Percentiles rank a stretch among this genome's conserved stretches.
These are phyloP conservation scores for Catocala nupta DNA, from an alignment of 2,888 invertebrate genomes.

Conservation along the genomic window DNA sequence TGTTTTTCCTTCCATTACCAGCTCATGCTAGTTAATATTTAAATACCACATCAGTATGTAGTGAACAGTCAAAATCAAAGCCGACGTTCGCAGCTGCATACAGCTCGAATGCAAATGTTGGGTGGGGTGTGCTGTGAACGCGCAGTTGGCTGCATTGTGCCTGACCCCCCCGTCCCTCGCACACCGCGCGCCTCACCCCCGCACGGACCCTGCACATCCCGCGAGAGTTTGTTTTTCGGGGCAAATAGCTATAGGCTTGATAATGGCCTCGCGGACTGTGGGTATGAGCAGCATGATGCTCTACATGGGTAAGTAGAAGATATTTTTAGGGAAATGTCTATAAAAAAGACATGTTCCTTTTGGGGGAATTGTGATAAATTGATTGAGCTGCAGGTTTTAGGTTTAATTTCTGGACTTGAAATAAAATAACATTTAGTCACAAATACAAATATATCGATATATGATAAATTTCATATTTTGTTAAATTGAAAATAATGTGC, in stretches of 20 bases:
- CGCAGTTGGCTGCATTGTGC: slow-evolving; percentile 85
- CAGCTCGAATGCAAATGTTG: slow-evolving; percentile 79
- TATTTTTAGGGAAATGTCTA: not conserved
- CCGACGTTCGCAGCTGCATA: slow-evolving; percentile 72
- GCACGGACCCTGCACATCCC: slow-evolving; percentile 73
- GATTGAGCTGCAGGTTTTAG: too few relatives aligned
- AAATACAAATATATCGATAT: too few relatives aligned
- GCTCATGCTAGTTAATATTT: slow-evolving; percentile 44
- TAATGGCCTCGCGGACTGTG: slow-evolving; percentile 84
- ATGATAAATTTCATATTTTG: too few relatives aligned
- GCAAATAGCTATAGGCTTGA: slow-evolving; percentile 88
- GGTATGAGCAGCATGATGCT: slow-evolving; percentile 58
- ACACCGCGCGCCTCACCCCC: slow-evolving; percentile 42
- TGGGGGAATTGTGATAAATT: too few relatives aligned
- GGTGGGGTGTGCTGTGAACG: slow-evolving; percentile 78
- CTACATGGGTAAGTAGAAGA: slow-evolving; percentile 49
- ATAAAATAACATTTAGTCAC: too few relatives aligned
- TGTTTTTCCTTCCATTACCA: slow-evolving; percentile 9
- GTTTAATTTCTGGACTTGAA: too few relatives aligned
- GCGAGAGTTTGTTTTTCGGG: slow-evolving; percentile 88
- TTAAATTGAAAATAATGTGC: too few relatives aligned
- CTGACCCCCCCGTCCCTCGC: slow-evolving; percentile 49
- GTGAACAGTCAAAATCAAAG: slow-evolving; percentile 69
- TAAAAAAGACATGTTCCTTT: too few relatives aligned
- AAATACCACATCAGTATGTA: slow-evolving; percentile 43